Base-by-base conservation (phyloP, 2,888 invertebrate genomes). In the Agrilus mali region DNA sequence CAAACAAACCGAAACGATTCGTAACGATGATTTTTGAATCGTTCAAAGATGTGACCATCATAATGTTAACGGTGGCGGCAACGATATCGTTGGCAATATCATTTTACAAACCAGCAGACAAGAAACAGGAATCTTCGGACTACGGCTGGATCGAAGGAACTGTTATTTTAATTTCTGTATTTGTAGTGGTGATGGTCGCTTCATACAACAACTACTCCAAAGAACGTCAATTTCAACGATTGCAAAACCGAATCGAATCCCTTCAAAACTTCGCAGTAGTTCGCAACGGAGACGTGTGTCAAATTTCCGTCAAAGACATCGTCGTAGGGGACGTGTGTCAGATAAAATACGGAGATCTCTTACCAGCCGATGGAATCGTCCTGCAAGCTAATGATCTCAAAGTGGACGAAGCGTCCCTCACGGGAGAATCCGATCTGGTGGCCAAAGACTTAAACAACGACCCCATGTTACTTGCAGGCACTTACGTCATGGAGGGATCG, bases 151-250 rank as follows among this genome's bases (percentile, higher is more conserved):
- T 98, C 67, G 98, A 98, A 75, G 97, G 97, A 65, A 80, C 94
- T 64, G 98, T 98, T 66, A 98, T 98, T 71, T 80, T 98, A 70
- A 88, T 96, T 71, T 97, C 97, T 60, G 98, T 98, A 65, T 88
- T 95, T 69, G 95, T 96, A 67, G 96, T 98, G 70, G 97, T 98
- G 56, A 77, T 98, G 73, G 97, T 98, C 59, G 97, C 97, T 68
- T 97, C 98, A 61, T 94, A 97, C 74, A 98, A 98, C 77, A 97
- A 98, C 78, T 98, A 96, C 75, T 92, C 94, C 63, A 98, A 98
- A 78, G 98, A 98, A 74, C 82, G 94, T 71, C 97, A 98, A 75
- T 98, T 98, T 74, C 83, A 97, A 65, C 97, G 96, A 61, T 79
- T 97, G 57, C 96, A 97, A 72, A 87, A 75, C 69, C 87, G 96